These are phyloP conservation scores for Potorous gilbertii DNA, from an alignment of 2,797 vertebrate genomes.

Conservation along the genomic window DNA sequence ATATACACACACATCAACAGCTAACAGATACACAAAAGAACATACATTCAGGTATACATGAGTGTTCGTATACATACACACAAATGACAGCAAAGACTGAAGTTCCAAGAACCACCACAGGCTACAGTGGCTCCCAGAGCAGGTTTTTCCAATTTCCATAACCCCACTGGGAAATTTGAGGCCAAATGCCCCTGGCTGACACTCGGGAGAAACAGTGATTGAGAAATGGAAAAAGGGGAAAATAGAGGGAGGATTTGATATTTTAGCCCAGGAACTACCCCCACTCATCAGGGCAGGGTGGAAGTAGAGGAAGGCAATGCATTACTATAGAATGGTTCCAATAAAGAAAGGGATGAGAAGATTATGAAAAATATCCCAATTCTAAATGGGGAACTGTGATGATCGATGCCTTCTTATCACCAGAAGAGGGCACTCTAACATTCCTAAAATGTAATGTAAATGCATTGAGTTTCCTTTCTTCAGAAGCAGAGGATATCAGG, in stretches of 20 bases:
- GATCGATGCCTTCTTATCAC: constrained; percentile 50
- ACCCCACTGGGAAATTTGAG: constrained; percentile 54
- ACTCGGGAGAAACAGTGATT: constrained; percentile 46
- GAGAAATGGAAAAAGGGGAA: constrained; percentile 40
- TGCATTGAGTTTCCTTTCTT: not conserved
- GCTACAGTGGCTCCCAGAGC: constrained; percentile 51
- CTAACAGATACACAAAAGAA: constrained; percentile 42
- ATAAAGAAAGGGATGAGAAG: constrained; percentile 33
- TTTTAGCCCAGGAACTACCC: constrained; percentile 17
- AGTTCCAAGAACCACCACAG: constrained; percentile 53
- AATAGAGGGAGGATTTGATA: constrained; percentile 56
- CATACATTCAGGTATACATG: not conserved
- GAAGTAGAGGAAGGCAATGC: constrained; percentile 8
- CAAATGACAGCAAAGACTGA: constrained; percentile 10
- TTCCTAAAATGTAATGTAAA: not conserved
- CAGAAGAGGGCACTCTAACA: constrained; percentile 71
- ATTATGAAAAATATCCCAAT: constrained; percentile 52
- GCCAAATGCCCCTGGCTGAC: constrained; percentile 53
- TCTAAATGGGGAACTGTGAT: constrained; percentile 47
- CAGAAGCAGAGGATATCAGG: not conserved
- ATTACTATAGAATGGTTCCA: constrained; percentile 46
- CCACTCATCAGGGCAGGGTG: constrained; percentile 31
- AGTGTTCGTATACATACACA: not conserved
- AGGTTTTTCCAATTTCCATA: constrained; percentile 65
- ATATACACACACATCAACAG: constrained; percentile 19